Percentiles rank a stretch among this genome's conserved stretches.
Conservation (phyloP, 2,797 vertebrate species). For the Paratrypauchen microcephalus region DNA sequence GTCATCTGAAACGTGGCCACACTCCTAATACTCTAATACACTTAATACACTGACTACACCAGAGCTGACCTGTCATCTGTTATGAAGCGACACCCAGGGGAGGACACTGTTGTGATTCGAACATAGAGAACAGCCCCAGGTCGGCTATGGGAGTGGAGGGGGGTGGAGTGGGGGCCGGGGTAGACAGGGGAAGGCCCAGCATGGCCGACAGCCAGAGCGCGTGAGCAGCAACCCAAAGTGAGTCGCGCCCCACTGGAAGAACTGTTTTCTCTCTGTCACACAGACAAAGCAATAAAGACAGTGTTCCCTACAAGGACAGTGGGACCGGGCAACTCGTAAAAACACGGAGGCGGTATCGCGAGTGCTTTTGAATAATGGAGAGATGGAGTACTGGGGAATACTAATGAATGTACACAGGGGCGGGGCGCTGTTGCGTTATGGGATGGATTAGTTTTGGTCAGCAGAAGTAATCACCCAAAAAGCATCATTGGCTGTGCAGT, state of each 20-base stretch:
- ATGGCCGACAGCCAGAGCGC: slow-evolving; percentile 29
- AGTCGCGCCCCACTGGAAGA: background rate
- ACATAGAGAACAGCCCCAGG: background rate
- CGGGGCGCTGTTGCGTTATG: background rate
- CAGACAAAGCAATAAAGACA: slow-evolving; percentile 26
- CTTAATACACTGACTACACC: background rate
- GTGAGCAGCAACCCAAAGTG: slow-evolving; percentile 58
- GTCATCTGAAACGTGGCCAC: background rate
- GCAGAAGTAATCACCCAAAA: background rate
- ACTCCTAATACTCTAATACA: too few species aligned
- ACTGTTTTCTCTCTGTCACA: slow-evolving; percentile 22
- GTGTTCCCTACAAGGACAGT: slow-evolving; percentile 45
- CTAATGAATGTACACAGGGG: background rate
- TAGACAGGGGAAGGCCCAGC: background rate
- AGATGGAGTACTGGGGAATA: background rate
- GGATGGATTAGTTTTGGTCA: slow-evolving; percentile 1
- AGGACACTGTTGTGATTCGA: background rate
- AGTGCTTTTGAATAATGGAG: background rate
- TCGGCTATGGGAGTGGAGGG: background rate
- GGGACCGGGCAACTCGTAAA: background rate
- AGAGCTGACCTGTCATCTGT: background rate
- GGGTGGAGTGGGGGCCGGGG: background rate
- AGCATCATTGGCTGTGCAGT: background rate
- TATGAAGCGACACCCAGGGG: background rate
- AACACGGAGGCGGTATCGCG: background rate